Percentiles rank a stretch among this genome's conserved stretches.
Conservation (phyloP, 2,888 invertebrate species). For the Orthosia incerta region DNA sequence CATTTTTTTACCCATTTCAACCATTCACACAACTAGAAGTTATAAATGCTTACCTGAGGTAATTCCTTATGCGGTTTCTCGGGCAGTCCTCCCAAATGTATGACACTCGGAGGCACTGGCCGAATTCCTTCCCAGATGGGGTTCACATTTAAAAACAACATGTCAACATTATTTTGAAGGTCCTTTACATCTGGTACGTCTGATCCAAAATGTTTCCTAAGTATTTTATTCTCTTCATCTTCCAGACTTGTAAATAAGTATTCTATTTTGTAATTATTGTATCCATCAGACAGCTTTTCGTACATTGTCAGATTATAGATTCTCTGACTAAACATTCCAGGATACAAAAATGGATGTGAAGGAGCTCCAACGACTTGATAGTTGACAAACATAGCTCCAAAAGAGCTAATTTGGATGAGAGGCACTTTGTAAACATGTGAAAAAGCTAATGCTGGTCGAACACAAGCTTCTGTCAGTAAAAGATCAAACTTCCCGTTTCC, state of each 20-base stretch:
- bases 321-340: conserved; percentile 56
- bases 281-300: conserved; percentile 70
- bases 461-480: conserved; percentile 71
- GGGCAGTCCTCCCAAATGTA: conserved; percentile 84
- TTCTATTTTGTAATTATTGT: conserved; percentile 52
- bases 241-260: conserved; percentile 18
- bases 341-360: conserved; percentile 73
- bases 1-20: too few species aligned
- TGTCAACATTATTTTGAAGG: conserved; percentile 71
- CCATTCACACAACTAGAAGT: too few species aligned
- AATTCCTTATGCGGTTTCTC: conserved; percentile 77
- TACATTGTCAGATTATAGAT: conserved; percentile 69
- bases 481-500: conserved; percentile 71
- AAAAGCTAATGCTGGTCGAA: conserved; percentile 57
- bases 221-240: conserved; percentile 47
- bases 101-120: conserved; percentile 80
- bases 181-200: conserved; percentile 64
- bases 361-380: conserved; percentile 70
- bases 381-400: conserved; percentile 60
- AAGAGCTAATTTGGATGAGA: conserved; percentile 74
- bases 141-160: conserved; percentile 83
- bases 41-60: conserved; percentile 74
- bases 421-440: conserved; percentile 73
- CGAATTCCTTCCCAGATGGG: conserved; percentile 76
- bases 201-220: conserved; percentile 67